phyloP scores from a whole-genome alignment of 2,797 vertebrate genomes.

The Atherinosoma microstoma region DNA sequence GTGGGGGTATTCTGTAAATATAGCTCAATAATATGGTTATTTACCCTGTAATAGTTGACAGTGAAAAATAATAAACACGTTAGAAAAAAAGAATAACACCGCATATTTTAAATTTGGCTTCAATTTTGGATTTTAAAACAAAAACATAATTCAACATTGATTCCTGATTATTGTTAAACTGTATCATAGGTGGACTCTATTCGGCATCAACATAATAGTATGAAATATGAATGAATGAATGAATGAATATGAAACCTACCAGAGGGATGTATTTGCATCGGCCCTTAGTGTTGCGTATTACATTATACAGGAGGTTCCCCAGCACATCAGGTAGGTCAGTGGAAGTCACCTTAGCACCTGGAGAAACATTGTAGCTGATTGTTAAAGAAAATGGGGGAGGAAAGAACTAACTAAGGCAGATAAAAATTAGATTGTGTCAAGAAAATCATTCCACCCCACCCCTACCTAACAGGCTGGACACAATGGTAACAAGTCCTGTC shows the following conservation, averaged over 20 bases:
- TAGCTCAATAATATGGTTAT: no score
- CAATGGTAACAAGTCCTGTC: constrained; percentile 94
- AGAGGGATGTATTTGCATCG: constrained; percentile 88
- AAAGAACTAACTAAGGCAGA: not conserved
- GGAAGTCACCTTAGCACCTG: constrained; percentile 90
- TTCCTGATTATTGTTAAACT: not conserved
- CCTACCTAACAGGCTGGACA: constrained; percentile 91
- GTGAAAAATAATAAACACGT: no score
- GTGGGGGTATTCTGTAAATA: no score
- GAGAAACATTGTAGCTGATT: not conserved
- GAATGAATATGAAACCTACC: constrained; percentile 45
- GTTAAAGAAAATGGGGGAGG: not conserved
- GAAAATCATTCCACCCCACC: not conserved
- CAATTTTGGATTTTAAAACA: no score
- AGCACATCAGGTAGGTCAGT: constrained; percentile 94
- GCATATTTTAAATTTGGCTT: not conserved
- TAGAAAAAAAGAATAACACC: no score
- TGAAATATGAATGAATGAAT: not conserved
- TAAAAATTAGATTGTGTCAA: not conserved
- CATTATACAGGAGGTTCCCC: constrained; percentile 91
- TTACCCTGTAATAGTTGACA: no score
- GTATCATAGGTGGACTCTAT: not conserved
- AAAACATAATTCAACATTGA: no score
- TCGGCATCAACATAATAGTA: not conserved
- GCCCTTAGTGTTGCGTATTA: constrained; percentile 88